Conservation (phyloP, 2,888 invertebrate genomes). For the Amphipyra berbera region DNA sequence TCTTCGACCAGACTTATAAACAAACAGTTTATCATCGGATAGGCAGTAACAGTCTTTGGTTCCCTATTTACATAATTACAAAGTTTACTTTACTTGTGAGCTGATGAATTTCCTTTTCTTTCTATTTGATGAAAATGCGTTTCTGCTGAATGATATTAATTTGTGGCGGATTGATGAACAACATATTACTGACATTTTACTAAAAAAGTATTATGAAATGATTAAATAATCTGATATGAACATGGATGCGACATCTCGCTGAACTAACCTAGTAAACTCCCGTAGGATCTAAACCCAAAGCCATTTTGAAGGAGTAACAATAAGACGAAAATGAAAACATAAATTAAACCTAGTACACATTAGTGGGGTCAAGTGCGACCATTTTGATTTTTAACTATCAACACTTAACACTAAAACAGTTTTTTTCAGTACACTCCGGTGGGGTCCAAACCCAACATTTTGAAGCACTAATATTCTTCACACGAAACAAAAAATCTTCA, state of each 20-base stretch:
- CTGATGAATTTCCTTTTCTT: slow-evolving; percentile 78
- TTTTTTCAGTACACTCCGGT: slow-evolving; percentile 73
- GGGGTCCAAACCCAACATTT: slow-evolving; percentile 74
- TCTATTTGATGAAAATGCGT: slow-evolving; percentile 81
- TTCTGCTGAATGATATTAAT: slow-evolving; percentile 80
- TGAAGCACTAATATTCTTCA: slow-evolving; percentile 67
- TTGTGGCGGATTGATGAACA: slow-evolving; percentile 79
- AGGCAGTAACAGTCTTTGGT: slow-evolving; percentile 87
- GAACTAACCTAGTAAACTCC: slow-evolving; percentile 72
- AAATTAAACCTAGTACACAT: slow-evolving; percentile 73
- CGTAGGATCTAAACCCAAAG: slow-evolving; percentile 78
- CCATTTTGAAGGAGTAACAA: slow-evolving; percentile 70
- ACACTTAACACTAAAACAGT: slow-evolving; percentile 69
- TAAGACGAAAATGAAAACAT: slow-evolving; percentile 51
- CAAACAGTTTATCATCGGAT: slow-evolving; percentile 65
- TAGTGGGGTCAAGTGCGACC: slow-evolving; percentile 73
- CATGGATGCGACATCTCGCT: slow-evolving; percentile 38
- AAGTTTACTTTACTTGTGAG: slow-evolving; percentile 57
- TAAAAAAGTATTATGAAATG: slow-evolving; percentile 35
- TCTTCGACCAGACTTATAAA: slow-evolving; percentile 72
- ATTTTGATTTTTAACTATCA: slow-evolving; percentile 58
- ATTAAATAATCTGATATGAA: slow-evolving; percentile 47
- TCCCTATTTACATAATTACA: slow-evolving; percentile 80
- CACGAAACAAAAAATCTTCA: slow-evolving; percentile 67
- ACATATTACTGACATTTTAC: slow-evolving; percentile 69